phyloP scores from a whole-genome alignment of 2,113 vertebrate genomes.

The Psilopsiagon aurifrons region DNA sequence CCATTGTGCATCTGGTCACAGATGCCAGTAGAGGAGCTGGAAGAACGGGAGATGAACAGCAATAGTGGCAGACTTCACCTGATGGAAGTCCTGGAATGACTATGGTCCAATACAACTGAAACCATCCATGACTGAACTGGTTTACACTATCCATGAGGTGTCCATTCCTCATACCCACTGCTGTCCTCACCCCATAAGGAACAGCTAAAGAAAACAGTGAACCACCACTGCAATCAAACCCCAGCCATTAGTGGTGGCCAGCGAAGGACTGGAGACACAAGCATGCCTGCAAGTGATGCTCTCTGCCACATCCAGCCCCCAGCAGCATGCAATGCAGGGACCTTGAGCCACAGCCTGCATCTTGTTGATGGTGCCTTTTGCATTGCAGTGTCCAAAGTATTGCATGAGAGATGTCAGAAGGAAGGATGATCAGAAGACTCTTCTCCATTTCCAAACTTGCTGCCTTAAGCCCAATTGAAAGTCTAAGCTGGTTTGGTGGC shows the following conservation, averaged over 20 bases:
- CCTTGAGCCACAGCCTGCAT: not conserved
- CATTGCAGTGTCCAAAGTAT: not conserved
- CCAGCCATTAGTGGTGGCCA: not conserved
- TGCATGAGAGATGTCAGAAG: not conserved
- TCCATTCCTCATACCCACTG: not conserved
- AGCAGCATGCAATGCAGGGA: fast-evolving
- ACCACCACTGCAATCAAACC: not conserved
- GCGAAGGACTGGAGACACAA: not conserved
- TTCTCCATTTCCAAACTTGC: not conserved
- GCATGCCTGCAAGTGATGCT: fast-evolving
- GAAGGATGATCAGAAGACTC: fast-evolving
- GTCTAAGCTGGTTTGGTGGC: not conserved
- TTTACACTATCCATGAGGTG: not conserved
- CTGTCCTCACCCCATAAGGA: not conserved
- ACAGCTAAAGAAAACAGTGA: not conserved
- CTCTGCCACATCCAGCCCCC: not conserved
- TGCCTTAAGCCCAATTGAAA: not conserved
- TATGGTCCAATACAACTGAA: not conserved
- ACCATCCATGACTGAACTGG: not conserved
- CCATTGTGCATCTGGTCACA: not conserved
- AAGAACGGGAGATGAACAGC: not conserved
- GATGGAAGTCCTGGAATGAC: not conserved
- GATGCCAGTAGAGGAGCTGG: not conserved
- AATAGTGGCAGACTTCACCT: not conserved
- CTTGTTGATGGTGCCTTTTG: not conserved